These are phyloP conservation scores for Pasiphila rectangulata DNA, from an alignment of 2,888 invertebrate genomes.

Conservation along the genomic window DNA sequence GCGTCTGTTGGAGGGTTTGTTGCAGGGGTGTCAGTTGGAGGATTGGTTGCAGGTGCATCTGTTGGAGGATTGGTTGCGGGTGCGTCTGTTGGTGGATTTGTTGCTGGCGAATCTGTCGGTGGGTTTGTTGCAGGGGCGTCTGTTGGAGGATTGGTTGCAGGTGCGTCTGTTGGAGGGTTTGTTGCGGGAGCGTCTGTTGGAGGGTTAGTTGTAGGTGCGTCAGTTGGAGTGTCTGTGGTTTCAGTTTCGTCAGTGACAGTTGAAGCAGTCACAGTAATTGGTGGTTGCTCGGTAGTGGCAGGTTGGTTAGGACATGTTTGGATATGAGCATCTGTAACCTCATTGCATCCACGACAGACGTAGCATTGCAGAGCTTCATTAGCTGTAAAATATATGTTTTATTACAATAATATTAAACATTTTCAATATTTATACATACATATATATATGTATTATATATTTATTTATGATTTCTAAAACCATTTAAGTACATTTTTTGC, in stretches of 20 bases:
- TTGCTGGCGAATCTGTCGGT: background rate
- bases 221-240: background rate
- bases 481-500: no score
- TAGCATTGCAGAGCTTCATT: slow-evolving; percentile 48
- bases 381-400: slow-evolving; percentile 36
- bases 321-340: slow-evolving; percentile 32
- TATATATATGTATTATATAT: no score
- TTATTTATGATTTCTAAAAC: no score
- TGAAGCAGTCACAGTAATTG: no score
- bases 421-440: no score
- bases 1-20: background rate
- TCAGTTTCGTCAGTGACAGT: background rate
- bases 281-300: background rate
- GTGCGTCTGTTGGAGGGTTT: background rate
- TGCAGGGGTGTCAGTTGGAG: background rate
- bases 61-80: background rate
- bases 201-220: background rate
- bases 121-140: background rate
- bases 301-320: slow-evolving; percentile 37
- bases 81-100: background rate
- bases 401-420: background rate
- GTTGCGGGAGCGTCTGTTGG: background rate
- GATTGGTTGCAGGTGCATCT: background rate
- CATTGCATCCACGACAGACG: slow-evolving; percentile 48
- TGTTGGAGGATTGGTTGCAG: background rate